A percentile compares a stretch with the other conserved stretches of the same genome.
phyloP scores from a whole-genome alignment of 2,888 invertebrate species.

The Drosophila nigricruria region DNA sequence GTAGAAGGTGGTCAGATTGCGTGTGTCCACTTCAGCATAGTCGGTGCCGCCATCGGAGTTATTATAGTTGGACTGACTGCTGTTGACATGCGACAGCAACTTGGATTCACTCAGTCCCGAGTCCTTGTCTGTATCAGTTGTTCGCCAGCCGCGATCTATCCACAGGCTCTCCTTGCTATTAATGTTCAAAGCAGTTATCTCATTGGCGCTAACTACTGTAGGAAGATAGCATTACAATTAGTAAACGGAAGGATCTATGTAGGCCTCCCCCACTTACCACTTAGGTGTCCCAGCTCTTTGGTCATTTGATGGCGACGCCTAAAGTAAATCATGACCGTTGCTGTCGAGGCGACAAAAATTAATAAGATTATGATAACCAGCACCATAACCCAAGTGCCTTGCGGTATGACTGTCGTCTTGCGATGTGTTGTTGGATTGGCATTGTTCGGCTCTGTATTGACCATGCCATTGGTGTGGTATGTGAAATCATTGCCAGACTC shows the following conservation, averaged over 20 bases:
- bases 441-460: conserved; percentile 76
- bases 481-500: conserved; percentile 71
- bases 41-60: conserved; percentile 87
- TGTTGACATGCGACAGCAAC: conserved; percentile 86
- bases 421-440: conserved; percentile 84
- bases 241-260: not conserved
- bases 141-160: conserved; percentile 90
- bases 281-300: conserved; percentile 88
- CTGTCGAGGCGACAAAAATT: conserved; percentile 82
- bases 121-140: conserved; percentile 88
- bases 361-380: conserved; percentile 83
- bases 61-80: conserved; percentile 85
- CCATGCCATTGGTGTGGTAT: conserved; percentile 75
- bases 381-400: conserved; percentile 85
- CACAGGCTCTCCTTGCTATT: conserved; percentile 89
- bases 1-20: conserved; percentile 90
- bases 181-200: conserved; percentile 85
- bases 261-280: conserved; percentile 83
- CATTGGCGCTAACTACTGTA: conserved; percentile 85
- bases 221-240: not conserved
- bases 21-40: conserved; percentile 89
- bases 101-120: conserved; percentile 87
- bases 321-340: conserved; percentile 84
- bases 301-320: conserved; percentile 85
- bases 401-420: conserved; percentile 83